A percentile compares a stretch with the other conserved stretches of the same genome.
phyloP scores from a whole-genome alignment of 35 echinoderm and acorn worm species.

The Stichopus chloronotus region DNA sequence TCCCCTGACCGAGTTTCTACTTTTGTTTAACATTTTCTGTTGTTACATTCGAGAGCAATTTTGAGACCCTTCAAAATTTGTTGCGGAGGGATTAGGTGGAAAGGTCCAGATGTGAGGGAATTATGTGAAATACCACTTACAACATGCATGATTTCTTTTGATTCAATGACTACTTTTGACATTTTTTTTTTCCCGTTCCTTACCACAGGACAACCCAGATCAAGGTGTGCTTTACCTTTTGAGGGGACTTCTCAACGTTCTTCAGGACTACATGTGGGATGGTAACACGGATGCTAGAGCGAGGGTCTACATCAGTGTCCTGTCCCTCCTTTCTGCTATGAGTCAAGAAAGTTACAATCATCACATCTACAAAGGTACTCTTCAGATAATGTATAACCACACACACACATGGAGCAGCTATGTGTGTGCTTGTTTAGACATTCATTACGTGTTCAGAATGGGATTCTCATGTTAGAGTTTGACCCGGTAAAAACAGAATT shows the following conservation, averaged over 20 bases:
- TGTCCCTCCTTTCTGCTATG: constrained; percentile 74
- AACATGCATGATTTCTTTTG: too few species aligned
- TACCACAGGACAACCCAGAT: constrained; percentile 88
- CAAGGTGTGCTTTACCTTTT: constrained; percentile 84
- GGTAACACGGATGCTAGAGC: constrained; percentile 74
- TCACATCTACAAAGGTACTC: constrained; percentile 87
- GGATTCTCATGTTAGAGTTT: background rate
- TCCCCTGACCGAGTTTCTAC: too few species aligned
- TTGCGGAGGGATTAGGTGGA: too few species aligned
- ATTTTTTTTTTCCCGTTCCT: background rate
- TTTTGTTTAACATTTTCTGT: too few species aligned
- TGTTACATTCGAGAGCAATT: too few species aligned
- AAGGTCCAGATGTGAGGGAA: too few species aligned
- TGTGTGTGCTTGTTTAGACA: background rate
- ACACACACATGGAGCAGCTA: background rate
- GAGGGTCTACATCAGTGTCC: constrained; percentile 79
- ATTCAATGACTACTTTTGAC: too few species aligned
- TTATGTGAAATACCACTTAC: too few species aligned
- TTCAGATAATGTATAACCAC: background rate
- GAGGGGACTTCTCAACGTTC: constrained; percentile 82
- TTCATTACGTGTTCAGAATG: background rate
- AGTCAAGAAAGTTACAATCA: constrained; percentile 80
- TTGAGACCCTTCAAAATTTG: too few species aligned
- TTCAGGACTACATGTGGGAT: constrained; percentile 97
- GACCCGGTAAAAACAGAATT: background rate